These are phyloP conservation scores for Allolobophora icterica DNA, from an alignment of 2,888 invertebrate species.

Conservation along the genomic window DNA sequence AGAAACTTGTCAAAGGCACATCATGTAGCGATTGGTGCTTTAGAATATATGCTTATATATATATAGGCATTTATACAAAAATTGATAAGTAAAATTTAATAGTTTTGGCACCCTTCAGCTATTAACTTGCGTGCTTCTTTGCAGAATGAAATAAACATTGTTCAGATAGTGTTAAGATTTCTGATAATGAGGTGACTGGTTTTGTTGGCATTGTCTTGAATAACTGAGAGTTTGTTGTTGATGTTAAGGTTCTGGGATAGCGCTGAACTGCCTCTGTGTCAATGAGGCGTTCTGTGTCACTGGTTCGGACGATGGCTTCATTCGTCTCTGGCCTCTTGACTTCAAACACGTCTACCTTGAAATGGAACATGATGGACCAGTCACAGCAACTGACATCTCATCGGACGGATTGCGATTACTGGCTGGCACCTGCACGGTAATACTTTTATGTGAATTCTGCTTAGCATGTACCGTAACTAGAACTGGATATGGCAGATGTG, in stretches of 20 bases:
- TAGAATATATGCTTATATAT: too few relatives aligned
- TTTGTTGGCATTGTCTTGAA: not conserved
- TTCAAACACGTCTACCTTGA: conserved; percentile 64
- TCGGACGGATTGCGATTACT: conserved; percentile 61
- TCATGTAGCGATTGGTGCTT: not conserved
- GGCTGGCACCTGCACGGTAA: conserved; percentile 61
- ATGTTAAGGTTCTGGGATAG: conserved; percentile 41
- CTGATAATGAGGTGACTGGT: too few relatives aligned
- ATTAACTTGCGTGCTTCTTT: not conserved
- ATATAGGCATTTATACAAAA: not conserved
- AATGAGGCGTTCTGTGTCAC: conserved; percentile 65
- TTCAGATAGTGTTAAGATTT: too few relatives aligned
- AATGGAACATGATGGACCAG: conserved; percentile 64
- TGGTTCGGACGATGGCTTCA: conserved; percentile 65
- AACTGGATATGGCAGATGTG: not conserved
- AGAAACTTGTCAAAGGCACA: too few relatives aligned
- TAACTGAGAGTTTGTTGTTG: not conserved
- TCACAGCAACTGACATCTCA: conserved; percentile 60
- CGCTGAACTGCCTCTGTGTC: conserved; percentile 57
- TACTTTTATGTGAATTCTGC: conserved; percentile 34
- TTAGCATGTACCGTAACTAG: not conserved
- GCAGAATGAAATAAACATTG: not conserved
- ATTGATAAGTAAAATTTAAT: too few relatives aligned
- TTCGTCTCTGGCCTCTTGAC: conserved; percentile 64
- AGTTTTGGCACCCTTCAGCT: too few relatives aligned